phyloP scores from a whole-genome alignment of 2,888 invertebrate genomes.

The Drosophila pullipes region DNA sequence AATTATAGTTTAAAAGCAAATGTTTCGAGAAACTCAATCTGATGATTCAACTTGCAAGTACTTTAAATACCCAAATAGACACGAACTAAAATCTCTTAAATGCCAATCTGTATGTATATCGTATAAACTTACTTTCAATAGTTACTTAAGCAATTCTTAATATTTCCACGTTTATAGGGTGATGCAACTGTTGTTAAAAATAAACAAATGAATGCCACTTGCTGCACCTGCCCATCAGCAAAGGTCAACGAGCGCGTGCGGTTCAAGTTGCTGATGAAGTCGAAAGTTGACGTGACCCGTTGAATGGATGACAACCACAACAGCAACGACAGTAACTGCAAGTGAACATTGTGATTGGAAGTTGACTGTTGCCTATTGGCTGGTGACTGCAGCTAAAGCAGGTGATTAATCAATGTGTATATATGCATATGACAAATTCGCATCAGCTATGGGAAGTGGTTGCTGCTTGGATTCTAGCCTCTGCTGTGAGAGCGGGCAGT shows the following conservation, averaged over 20 bases:
- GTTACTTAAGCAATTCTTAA: neutral
- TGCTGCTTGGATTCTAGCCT: conserved; percentile 22
- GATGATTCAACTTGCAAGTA: neutral
- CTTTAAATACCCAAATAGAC: neutral
- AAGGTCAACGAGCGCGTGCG: conserved; percentile 76
- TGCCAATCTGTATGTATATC: neutral
- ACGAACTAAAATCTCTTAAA: neutral
- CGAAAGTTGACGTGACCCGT: conserved; percentile 69
- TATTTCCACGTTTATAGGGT: conserved; percentile 23
- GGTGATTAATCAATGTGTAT: conserved; percentile 61
- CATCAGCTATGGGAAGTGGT: conserved; percentile 48
- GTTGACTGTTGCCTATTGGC: conserved; percentile 5
- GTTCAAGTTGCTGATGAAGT: conserved; percentile 40
- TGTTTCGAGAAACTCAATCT: too few relatives aligned
- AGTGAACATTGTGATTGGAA: conserved; percentile 16
- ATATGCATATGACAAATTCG: conserved; percentile 61
- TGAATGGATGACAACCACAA: conserved; percentile 16
- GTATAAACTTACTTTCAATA: neutral
- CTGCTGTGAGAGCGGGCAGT: conserved; percentile 40
- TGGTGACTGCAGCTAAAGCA: conserved; percentile 27
- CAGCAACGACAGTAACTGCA: conserved; percentile 1
- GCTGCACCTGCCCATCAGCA: conserved; percentile 45
- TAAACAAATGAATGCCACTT: conserved; percentile 44
- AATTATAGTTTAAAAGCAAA: neutral
- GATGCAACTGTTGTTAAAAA: conserved; percentile 56